Percentiles rank a stretch among this genome's conserved stretches.
These are phyloP conservation scores for Cottoperca gobio DNA, from an alignment of 2,797 vertebrate genomes.

Conservation along the genomic window DNA sequence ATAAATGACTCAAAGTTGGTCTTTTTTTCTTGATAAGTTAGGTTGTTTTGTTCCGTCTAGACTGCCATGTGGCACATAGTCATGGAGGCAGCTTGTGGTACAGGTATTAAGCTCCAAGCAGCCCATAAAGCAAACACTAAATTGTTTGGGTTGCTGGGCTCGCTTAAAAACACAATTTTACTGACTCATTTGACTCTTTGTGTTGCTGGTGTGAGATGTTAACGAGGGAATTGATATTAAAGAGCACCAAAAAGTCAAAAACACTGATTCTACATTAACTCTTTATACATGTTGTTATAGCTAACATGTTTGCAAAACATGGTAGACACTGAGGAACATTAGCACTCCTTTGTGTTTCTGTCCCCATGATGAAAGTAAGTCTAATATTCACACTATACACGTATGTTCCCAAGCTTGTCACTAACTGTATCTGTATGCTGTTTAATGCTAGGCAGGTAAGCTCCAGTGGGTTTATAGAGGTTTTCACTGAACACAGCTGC, in stretches of 20 bases:
- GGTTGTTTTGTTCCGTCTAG: not conserved
- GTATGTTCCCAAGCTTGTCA: not conserved
- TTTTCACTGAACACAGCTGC: not conserved
- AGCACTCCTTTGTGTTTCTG: not conserved
- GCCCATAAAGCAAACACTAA: not conserved
- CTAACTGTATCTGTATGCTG: not conserved
- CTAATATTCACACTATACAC: not conserved
- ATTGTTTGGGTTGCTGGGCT: not conserved
- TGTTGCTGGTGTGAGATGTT: not conserved
- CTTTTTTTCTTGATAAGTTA: not conserved
- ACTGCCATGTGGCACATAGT: not conserved
- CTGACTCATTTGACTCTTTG: not conserved
- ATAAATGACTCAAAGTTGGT: constrained; percentile 18
- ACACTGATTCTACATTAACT: not conserved
- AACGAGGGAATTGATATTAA: not conserved
- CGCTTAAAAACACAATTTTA: not conserved
- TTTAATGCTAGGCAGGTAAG: not conserved
- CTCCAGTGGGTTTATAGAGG: not conserved
- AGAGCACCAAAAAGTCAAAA: not conserved
- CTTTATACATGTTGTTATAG: not conserved
- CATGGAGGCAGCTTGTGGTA: not conserved
- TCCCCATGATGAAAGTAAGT: not conserved
- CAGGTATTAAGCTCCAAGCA: not conserved
- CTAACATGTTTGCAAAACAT: not conserved
- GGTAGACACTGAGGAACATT: not conserved